Base-by-base conservation (phyloP, 2,888 invertebrate species). In the Oligia strigilis region DNA sequence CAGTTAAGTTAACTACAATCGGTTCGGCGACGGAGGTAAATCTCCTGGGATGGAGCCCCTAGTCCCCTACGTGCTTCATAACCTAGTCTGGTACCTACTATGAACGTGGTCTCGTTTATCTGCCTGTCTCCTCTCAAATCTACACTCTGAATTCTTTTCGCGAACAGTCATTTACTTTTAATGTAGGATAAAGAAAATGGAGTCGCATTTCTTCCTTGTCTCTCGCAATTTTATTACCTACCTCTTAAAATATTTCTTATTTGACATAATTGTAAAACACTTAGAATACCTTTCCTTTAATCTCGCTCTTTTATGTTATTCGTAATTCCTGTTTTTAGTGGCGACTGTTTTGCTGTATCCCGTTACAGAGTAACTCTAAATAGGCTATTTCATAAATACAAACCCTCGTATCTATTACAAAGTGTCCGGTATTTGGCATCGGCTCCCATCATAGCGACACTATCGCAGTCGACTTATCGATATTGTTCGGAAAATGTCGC, bases 11-110 rank as follows among this genome's bases (percentile, higher is more conserved):
- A 84, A 88, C 93, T 91, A 85, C 91, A 92, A 90, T 89, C 90
- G 89, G 84, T 80, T 76, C 69, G 65, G 72, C 90, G 91, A 91
- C 89, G 85, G 85, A 90, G 92, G 90, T 92, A 92, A 92, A 92
- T 92, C 93, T 91, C 89, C 79, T 49, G 76, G 89, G 86, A 90
- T 88, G 85, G 87, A 79, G 55, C 29, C n/a, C 73, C 85, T 19
- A 72, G 60, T n/a, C n/a, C 72, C 17, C 40, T 83, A 91, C 91
- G 92, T 91, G 92, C 80, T 79, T 80, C 78, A 62, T 65, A 72
- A 70, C 72, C 60, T 70, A 79, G 65, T 46, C 43, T 55, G 83
- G 46, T 62, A 65, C 40, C 40, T 5, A 40, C 77, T 49, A 11
- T 2, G 46, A 73, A 87, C 84, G 82, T 89, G 82, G 69, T 77